Evolutionary conservation across 2,797 vertebrate species (phyloP).

Genomic region (Myotis myotis): DNA sequence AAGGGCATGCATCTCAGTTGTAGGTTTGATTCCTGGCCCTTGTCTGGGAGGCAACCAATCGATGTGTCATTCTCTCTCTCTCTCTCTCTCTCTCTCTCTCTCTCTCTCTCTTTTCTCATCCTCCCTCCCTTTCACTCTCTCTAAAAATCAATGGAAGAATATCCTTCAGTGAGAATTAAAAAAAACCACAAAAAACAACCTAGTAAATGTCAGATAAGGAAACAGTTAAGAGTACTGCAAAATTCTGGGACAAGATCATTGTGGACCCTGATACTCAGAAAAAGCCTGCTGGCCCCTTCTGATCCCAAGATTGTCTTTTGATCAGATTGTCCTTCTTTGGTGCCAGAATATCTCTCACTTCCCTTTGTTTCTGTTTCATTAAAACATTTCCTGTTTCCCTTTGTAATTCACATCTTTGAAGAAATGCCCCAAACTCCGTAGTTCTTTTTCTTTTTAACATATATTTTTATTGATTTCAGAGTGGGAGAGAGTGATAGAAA

Average conservation of each 20-base stretch:
- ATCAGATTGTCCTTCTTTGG: neutral
- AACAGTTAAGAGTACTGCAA: neutral
- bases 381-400: neutral
- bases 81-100: no score
- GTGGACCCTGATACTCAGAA: neutral
- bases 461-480: no score
- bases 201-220: neutral
- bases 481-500: no score
- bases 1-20: neutral
- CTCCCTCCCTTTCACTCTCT: neutral
- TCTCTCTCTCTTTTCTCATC: neutral
- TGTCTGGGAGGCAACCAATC: neutral
- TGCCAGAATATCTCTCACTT: neutral
- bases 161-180: neutral
- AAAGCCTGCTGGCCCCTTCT: neutral
- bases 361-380: neutral
- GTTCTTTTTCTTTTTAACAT: neutral
- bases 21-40: neutral
- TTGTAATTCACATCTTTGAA: neutral
- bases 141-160: neutral
- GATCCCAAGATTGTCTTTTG: neutral
- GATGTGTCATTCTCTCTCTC: neutral
- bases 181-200: neutral
- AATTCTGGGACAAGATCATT: neutral
- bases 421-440: neutral